Conservation (phyloP, 2,113 vertebrate species). For the Mus pahari region DNA sequence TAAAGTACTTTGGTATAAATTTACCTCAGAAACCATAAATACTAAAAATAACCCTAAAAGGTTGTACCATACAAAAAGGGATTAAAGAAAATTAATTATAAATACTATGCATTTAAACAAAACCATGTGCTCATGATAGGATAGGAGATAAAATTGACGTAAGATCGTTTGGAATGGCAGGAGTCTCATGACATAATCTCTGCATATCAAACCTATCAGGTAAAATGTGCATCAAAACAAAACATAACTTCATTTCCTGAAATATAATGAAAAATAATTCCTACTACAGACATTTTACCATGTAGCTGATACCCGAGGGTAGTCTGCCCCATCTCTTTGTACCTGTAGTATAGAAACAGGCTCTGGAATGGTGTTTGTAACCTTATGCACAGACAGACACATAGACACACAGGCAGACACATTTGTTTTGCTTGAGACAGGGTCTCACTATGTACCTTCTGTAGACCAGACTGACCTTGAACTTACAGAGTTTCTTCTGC, state of each 20-base stretch:
- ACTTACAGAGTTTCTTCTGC: not conserved
- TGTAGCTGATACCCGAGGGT: not conserved
- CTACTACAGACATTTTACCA: not conserved
- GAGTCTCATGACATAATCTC: not conserved
- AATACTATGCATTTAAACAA: not conserved
- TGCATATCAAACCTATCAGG: not conserved
- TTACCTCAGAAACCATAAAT: constrained; percentile 49
- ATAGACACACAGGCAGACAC: not conserved
- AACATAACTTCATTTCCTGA: constrained; percentile 47
- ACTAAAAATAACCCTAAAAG: not conserved
- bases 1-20: constrained; percentile 33
- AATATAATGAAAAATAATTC: not conserved
- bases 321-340: constrained; percentile 20
- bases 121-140: not conserved
- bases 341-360: not conserved
- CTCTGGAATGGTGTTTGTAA: not conserved
- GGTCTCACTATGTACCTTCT: not conserved
- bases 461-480: not conserved
- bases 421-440: not conserved
- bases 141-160: not conserved
- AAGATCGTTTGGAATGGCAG: constrained; percentile 30
- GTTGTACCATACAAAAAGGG: not conserved
- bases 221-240: not conserved
- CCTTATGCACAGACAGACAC: not conserved
- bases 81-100: not conserved